Conservation (phyloP, 2,888 invertebrate genomes). For the Seladonia tumulorum region DNA sequence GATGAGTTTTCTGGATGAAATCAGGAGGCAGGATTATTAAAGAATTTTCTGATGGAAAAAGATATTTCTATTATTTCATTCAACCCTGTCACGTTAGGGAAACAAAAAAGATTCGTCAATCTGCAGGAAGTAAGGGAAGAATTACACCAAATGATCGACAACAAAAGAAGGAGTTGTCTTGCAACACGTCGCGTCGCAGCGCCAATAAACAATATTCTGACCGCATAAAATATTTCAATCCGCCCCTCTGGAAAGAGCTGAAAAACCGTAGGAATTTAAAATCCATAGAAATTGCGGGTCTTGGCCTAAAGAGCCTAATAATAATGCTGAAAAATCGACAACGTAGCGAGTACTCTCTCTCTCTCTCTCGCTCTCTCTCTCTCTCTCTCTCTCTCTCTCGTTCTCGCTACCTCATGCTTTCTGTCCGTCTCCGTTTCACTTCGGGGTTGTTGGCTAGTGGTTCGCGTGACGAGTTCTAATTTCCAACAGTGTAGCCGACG, state of each 20-base stretch:
- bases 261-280: not conserved
- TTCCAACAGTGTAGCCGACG: slow-evolving; percentile 34
- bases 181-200: not conserved
- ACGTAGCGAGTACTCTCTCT: not conserved
- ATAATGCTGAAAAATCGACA: not conserved
- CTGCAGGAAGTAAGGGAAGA: too few relatives aligned
- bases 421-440: not conserved
- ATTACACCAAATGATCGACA: too few relatives aligned
- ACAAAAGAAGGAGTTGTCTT: too few relatives aligned
- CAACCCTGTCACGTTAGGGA: too few relatives aligned
- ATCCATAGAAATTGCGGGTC: not conserved
- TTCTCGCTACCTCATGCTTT: not conserved
- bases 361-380: not conserved
- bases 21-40: too few relatives aligned
- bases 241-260: not conserved
- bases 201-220: not conserved
- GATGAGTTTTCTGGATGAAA: too few relatives aligned
- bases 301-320: not conserved
- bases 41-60: too few relatives aligned
- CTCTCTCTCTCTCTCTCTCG: not conserved
- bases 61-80: too few relatives aligned
- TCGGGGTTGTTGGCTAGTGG: slow-evolving; percentile 40
- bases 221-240: not conserved
- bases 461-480: slow-evolving; percentile 61
- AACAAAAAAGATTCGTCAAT: too few relatives aligned